phyloP scores from a whole-genome alignment of 2,113 vertebrate genomes.

The Anoplopoma fimbria region DNA sequence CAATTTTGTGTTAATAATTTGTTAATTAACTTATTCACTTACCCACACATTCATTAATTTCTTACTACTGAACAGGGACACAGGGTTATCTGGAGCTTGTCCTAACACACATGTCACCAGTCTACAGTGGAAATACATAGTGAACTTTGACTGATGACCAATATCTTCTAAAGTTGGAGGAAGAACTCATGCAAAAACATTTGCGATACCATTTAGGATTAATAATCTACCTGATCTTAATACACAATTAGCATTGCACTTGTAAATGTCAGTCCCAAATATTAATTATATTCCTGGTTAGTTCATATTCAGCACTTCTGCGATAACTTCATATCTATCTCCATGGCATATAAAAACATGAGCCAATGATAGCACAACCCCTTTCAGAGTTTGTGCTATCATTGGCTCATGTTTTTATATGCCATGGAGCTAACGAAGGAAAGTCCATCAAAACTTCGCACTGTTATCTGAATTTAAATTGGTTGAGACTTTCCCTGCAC shows the following conservation, averaged over 20 bases:
- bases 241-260: slow-evolving; percentile 18
- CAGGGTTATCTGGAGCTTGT: background rate
- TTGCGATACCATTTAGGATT: background rate
- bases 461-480: slow-evolving; percentile 62
- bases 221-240: slow-evolving; percentile 27
- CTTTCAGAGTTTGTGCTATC: slow-evolving; percentile 5
- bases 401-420: slow-evolving; percentile 31
- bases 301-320: background rate
- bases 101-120: background rate
- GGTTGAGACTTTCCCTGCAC: slow-evolving; percentile 25
- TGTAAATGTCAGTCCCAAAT: slow-evolving; percentile 25
- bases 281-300: slow-evolving; percentile 8
- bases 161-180: background rate
- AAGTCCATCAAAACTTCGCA: slow-evolving; percentile 37
- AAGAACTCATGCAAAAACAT: slow-evolving; percentile 17
- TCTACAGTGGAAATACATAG: background rate
- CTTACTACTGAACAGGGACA: background rate
- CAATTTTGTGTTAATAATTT: background rate
- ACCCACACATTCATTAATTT: background rate
- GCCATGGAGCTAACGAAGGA: background rate
- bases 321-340: background rate
- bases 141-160: slow-evolving; percentile 24
- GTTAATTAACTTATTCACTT: background rate
- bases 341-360: too few relatives aligned
- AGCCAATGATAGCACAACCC: too few relatives aligned